Evolutionary conservation across 1,140 invertebrate species (phyloP).

Genomic region (Sarcophaga bullata): DNA sequence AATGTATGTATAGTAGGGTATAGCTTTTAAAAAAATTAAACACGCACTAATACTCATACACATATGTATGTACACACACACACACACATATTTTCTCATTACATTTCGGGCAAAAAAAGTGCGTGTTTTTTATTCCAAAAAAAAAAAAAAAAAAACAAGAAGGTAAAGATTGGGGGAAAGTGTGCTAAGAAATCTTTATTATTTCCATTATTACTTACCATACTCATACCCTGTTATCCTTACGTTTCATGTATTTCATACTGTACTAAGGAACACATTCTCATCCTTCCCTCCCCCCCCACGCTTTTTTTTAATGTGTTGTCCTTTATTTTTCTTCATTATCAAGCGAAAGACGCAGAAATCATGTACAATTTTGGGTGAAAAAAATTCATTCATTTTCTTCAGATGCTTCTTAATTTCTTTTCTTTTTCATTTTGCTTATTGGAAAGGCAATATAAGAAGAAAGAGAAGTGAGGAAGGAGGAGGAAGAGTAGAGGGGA

Average conservation of each 20-base stretch:
- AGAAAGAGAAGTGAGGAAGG: too few relatives aligned
- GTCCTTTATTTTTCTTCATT: constrained; percentile 17
- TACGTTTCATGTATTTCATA: too few relatives aligned
- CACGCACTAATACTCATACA: too few relatives aligned
- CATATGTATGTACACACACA: not conserved
- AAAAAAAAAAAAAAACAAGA: too few relatives aligned
- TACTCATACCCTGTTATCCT: too few relatives aligned
- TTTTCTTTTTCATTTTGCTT: too few relatives aligned
- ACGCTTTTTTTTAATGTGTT: not conserved
- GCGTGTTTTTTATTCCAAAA: constrained; percentile 7
- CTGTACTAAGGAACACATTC: too few relatives aligned
- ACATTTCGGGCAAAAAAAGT: not conserved
- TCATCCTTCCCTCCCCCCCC: not conserved
- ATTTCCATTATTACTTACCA: not conserved
- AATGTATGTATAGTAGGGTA: too few relatives aligned
- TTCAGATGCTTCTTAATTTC: not conserved
- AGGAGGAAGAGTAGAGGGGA: too few relatives aligned
- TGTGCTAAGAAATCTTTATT: not conserved
- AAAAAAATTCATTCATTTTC: not conserved
- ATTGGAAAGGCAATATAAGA: too few relatives aligned
- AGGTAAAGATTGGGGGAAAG: too few relatives aligned
- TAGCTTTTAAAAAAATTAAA: too few relatives aligned
- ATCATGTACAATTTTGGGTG: not conserved
- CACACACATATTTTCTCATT: constrained; percentile 1
- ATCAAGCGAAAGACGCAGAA: not conserved